Base-by-base conservation (phyloP, 2,113 vertebrate species). In the Bucco capensis region DNA sequence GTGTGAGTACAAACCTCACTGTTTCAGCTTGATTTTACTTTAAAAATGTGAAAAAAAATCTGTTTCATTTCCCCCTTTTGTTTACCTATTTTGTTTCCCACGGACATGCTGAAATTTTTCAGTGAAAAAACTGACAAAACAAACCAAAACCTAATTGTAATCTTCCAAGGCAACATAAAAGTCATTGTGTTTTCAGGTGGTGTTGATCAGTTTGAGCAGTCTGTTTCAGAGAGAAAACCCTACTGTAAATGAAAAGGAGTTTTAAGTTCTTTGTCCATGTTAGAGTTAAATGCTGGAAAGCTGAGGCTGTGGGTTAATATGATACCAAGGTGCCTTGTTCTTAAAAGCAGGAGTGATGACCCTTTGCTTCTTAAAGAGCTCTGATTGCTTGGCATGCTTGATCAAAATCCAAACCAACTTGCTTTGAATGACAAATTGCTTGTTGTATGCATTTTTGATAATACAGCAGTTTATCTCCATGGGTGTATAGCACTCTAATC, bases 361-460 rank as follows among this genome's bases (percentile, higher is more conserved):
- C 86, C 11, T 33, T 76, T 89, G 40, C 40, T 69, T 75, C 76
- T 83, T 90, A 75, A 90, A 81, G 76, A 70, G 31, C 57, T 90
- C 67, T 78, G 83, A 83, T 84, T 93, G 73, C 80, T 49, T 11
- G 14, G 53, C 65, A 47, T 28, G 78, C 60, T 87, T 87, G 93
- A 79, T 57, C 37, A 16, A 93, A 95, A 91, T 40, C 83, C 76
- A 93, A 60, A 65, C 74, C 77, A 51, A 35, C 4, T 5, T 74
- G 49, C 66, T 94, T 66, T 92, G 83, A 94, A 47, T 42, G 58
- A 80, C 70, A 88, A 89, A 92, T 61, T 84, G 86, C 76, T 88
- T 84, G 93, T 88, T 86, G 88, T 83, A 57, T 3, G 12, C 50
- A 27, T 69, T 88, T 95, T 78, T 88, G 77, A 65, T 70, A 88